Evolutionary conservation across 2,888 invertebrate genomes (phyloP), one percentile per base, ranked within the genome.

Genomic region (Drosophila antonietae): DNA sequence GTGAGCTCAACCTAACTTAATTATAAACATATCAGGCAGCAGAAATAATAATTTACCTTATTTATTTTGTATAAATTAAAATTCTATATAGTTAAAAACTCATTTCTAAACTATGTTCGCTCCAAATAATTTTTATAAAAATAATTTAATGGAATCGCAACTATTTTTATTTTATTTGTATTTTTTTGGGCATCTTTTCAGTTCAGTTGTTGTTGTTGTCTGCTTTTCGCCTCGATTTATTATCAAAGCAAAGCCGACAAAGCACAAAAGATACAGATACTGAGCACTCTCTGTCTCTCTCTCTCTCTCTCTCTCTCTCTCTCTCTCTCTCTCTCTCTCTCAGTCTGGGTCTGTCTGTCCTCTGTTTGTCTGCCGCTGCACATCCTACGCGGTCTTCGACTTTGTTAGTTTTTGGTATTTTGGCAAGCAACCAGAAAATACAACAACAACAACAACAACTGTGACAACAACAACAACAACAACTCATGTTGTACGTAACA

Each of bases 181-280:
- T 14, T 12, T 43, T 6, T 53, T 55, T 31, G 18, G 67, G 60
- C 35, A 63, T 68, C 60, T 66, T 66, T 80, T 60, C 35, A 18
- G 57, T 61, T 65, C 15, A 39, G 53, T 33, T 35, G 64, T n/a
- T 59, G 56, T 28, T 56, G 44, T 47, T 68, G 33, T 78, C 67
- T 67, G 70, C 70, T 61, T 68, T 80, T 78, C 69, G 69, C 78
- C 80, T 78, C 86, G 78, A 86, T 86, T 85, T 85, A 88, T 86
- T 85, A 85, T 85, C 84, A 85, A 85, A 85, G 84, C 67, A 28
- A 75, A 75, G 80, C 84, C 84, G 84, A 73, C 83, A 77, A 23
- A 46, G 77, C 68, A 75, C 75, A 75, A 78, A 78, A 68, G 75
- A 79, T 79, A 78, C 78, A 79, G 46, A 68, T 60, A 70, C 56